phyloP scores from a whole-genome alignment of 2,888 invertebrate genomes.

The Netelia melanura region DNA sequence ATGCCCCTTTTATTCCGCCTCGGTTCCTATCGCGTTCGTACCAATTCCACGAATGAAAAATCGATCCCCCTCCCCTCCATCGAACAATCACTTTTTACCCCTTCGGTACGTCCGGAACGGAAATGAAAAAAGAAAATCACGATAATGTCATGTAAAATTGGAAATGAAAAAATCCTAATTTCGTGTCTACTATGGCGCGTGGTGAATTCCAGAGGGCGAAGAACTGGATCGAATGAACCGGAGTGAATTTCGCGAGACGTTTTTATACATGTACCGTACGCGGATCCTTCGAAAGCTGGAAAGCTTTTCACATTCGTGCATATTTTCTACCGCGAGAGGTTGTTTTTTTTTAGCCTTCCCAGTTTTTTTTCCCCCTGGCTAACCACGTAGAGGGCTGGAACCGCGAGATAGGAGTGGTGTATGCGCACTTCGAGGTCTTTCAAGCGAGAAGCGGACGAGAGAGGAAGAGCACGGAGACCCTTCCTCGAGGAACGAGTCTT shows the following conservation, averaged over 20 bases:
- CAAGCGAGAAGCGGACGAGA: conserved; percentile 5
- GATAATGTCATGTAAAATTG: too few relatives aligned
- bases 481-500: conserved; percentile 12
- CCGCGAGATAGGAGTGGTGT: conserved; percentile 6
- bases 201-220: too few relatives aligned
- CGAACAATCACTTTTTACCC: too few relatives aligned
- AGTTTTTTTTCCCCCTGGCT: not conserved
- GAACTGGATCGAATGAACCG: not conserved
- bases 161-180: too few relatives aligned
- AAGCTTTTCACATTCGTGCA: conserved; percentile 47
- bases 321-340: conserved; percentile 15
- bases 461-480: not conserved
- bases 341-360: not conserved
- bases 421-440: conserved; percentile 42
- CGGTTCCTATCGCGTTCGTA: not conserved
- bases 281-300: conserved; percentile 21
- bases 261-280: conserved; percentile 6
- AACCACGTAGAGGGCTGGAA: not conserved
- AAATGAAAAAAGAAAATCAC: too few relatives aligned
- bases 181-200: too few relatives aligned
- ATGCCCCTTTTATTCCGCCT: not conserved
- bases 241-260: not conserved
- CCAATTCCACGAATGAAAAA: not conserved
- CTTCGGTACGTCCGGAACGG: too few relatives aligned
- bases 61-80: not conserved